A percentile compares a stretch with the other conserved stretches of the same genome.
These are phyloP conservation scores for Habroteleia sp. DNA, from an alignment of 2,888 invertebrate genomes.

Conservation along the genomic window DNA sequence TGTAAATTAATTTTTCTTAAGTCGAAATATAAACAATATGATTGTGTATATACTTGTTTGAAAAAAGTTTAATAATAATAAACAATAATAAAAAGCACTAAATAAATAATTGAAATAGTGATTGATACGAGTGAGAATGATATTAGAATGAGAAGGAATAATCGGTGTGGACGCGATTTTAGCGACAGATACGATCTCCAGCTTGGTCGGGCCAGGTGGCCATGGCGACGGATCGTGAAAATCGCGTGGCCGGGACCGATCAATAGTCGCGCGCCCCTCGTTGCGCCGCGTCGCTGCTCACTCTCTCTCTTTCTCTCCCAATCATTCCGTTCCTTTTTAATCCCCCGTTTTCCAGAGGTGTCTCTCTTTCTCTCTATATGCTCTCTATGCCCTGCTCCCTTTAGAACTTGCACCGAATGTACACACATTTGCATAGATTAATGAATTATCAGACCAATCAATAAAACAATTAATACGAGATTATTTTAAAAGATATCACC, in stretches of 20 bases:
- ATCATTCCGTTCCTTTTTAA: constrained; percentile 67
- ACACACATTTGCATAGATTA: constrained; percentile 7
- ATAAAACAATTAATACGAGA: no score
- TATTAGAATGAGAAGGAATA: constrained; percentile 12
- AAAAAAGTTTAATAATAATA: no score
- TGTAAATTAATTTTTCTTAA: no score
- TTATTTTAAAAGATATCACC: no score
- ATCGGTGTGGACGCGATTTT: constrained; percentile 58
- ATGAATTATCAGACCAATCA: no score
- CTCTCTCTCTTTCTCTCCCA: no score
- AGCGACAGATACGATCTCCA: constrained; percentile 77
- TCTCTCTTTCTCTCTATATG: no score
- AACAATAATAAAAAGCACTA: background rate
- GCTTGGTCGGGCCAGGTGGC: constrained; percentile 79
- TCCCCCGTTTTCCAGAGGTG: constrained; percentile 32
- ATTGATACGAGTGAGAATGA: background rate
- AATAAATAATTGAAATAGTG: constrained; percentile 1
- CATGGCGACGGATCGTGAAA: constrained; percentile 81
- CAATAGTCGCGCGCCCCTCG: constrained; percentile 76
- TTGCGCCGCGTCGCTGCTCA: constrained; percentile 68
- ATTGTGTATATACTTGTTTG: no score
- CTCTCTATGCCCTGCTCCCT: no score
- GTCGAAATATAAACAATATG: no score
- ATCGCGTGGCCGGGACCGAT: constrained; percentile 80
- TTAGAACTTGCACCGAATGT: constrained; percentile 36